Percentiles rank a stretch among this genome's conserved stretches.
phyloP scores from a whole-genome alignment of 2,113 vertebrate genomes.

The Pantherophis guttatus region DNA sequence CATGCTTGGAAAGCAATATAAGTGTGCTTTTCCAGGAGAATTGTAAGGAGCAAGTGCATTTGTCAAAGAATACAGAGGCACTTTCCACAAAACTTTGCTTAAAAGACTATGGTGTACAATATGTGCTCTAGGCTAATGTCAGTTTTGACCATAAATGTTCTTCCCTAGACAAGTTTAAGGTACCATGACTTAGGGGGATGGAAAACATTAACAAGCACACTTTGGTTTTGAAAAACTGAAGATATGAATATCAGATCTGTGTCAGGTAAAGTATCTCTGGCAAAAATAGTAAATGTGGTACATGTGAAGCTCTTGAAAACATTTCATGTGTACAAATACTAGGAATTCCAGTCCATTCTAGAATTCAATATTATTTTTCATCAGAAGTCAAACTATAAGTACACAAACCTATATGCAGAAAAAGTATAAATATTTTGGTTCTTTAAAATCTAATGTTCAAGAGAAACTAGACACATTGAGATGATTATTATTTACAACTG shows the following conservation, averaged over 20 bases:
- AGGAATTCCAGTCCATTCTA: not conserved
- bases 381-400: not conserved
- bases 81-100: not conserved
- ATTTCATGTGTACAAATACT: not conserved
- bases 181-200: not conserved
- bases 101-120: not conserved
- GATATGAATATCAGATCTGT: not conserved
- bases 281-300: not conserved
- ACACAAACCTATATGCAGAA: not conserved
- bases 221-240: not conserved
- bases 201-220: not conserved
- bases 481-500: constrained; percentile 40
- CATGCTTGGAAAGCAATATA: not conserved
- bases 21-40: not conserved
- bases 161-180: not conserved
- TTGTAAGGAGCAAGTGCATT: not conserved
- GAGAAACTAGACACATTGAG: not conserved
- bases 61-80: not conserved
- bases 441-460: not conserved
- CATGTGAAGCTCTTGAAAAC: not conserved
- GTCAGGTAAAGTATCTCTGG: not conserved
- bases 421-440: not conserved
- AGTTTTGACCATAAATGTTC: not conserved
- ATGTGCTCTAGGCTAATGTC: not conserved
- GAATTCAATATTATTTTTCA: not conserved